A percentile compares a stretch with the other conserved stretches of the same genome.
Evolutionary conservation across 2,888 invertebrate genomes (phyloP).

Genomic region (Tridacna gigas): DNA sequence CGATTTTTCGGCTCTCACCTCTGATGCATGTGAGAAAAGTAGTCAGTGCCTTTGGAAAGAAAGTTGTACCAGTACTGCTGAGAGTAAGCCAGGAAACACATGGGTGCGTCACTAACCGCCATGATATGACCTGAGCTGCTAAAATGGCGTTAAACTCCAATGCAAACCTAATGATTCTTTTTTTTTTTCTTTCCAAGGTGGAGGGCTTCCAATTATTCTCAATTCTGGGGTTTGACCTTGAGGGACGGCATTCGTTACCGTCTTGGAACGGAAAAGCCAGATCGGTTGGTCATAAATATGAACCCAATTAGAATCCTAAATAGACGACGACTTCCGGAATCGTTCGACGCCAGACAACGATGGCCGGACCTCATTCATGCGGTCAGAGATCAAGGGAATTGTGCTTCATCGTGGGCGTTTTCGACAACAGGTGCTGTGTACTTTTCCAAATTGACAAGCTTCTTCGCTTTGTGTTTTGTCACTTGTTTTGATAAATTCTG

Average conservation of each 20-base stretch:
- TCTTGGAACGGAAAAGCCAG: conserved; percentile 89
- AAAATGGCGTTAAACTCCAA: too few species aligned
- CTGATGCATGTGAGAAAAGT: too few species aligned
- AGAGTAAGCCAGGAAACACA: too few species aligned
- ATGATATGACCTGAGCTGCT: too few species aligned
- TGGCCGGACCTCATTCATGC: conserved; percentile 92
- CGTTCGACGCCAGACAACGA: conserved; percentile 91
- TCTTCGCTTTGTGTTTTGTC: too few species aligned
- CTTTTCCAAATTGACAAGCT: neutral
- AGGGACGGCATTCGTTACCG: conserved; percentile 91
- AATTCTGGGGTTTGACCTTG: conserved; percentile 93
- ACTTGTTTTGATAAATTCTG: too few species aligned
- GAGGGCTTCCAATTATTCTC: conserved; percentile 92
- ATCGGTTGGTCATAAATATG: conserved; percentile 84
- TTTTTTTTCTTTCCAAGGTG: conserved; percentile 87
- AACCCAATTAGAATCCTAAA: conserved; percentile 73
- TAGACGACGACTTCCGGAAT: conserved; percentile 86
- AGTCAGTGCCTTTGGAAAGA: too few species aligned
- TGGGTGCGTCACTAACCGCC: too few species aligned
- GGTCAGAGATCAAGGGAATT: conserved; percentile 88
- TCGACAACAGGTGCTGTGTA: conserved; percentile 88
- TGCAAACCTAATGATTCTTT: too few species aligned
- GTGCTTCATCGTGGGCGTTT: conserved; percentile 97
- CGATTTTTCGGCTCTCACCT: too few species aligned
- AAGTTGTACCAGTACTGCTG: too few species aligned